These are phyloP conservation scores for Bungarus multicinctus DNA, from an alignment of 2,113 vertebrate genomes.

Conservation along the genomic window DNA sequence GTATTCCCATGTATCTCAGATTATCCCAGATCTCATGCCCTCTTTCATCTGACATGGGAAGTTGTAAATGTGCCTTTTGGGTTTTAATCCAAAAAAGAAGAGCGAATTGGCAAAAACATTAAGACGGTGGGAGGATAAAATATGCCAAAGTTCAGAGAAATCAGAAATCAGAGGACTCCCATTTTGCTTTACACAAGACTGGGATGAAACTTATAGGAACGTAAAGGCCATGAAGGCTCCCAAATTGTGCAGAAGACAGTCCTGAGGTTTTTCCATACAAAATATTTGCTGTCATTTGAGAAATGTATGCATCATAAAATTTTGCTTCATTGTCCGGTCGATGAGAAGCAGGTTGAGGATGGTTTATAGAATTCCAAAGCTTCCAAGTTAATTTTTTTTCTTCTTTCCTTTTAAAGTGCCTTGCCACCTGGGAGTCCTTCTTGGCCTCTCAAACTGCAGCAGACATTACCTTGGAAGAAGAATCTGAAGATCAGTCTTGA, in stretches of 20 bases:
- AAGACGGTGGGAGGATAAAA: not conserved
- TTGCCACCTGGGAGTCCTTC: conserved; percentile 94
- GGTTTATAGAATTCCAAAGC: not conserved
- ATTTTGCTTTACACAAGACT: not conserved
- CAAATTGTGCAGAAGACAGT: not conserved
- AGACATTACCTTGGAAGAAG: conserved; percentile 67
- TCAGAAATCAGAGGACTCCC: not conserved
- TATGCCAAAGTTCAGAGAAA: not conserved
- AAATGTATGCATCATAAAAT: not conserved
- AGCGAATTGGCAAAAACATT: not conserved
- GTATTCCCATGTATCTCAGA: not conserved
- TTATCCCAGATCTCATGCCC: not conserved
- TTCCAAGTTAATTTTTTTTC: not conserved
- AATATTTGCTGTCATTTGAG: not conserved
- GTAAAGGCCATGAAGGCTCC: not conserved
- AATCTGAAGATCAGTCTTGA: conserved; percentile 69
- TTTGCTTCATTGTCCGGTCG: not conserved
- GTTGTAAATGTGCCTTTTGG: not conserved
- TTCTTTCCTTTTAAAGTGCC: conserved; percentile 76
- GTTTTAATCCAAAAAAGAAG: not conserved
- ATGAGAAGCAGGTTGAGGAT: not conserved
- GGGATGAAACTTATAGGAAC: not conserved
- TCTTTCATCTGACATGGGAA: not conserved
- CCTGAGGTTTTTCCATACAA: not conserved
- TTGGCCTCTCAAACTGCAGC: conserved; percentile 79